Percentiles rank a stretch among this genome's conserved stretches.
Evolutionary conservation across 1,140 invertebrate species (phyloP).

Genomic region (Melipona quadrifasciata): DNA sequence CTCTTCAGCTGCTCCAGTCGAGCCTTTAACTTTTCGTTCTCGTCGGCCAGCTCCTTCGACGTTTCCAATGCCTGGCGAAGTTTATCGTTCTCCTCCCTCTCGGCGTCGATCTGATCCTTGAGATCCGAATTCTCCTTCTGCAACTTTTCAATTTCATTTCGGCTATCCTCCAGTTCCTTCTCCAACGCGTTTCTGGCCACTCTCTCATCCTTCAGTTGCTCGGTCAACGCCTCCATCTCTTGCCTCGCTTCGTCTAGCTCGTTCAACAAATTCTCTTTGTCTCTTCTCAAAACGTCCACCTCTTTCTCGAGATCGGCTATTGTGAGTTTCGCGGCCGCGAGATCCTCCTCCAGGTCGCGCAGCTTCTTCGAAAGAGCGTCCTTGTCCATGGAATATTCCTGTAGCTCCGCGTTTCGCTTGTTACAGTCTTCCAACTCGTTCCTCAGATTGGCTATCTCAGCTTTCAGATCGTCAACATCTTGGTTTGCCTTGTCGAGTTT

Average conservation of each 20-base stretch:
- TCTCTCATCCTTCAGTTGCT: constrained; percentile 3
- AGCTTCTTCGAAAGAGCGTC: constrained; percentile 32
- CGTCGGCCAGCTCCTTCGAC: neutral
- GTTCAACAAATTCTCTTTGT: constrained; percentile 39
- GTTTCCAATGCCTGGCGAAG: neutral
- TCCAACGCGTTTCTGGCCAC: neutral
- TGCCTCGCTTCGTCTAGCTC: constrained; percentile 16
- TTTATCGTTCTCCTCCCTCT: constrained; percentile 13
- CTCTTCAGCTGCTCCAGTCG: constrained; percentile 31
- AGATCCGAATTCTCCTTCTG: constrained; percentile 22
- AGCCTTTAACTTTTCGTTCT: constrained; percentile 43
- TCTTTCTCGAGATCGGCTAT: constrained; percentile 19
- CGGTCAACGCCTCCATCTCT: neutral
- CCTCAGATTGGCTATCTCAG: constrained; percentile 43
- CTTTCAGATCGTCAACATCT: constrained; percentile 50
- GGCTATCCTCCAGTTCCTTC: neutral
- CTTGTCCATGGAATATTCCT: constrained; percentile 8
- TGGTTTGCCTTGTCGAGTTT: constrained; percentile 57
- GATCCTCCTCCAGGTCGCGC: constrained; percentile 28
- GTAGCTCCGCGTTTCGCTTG: constrained; percentile 25
- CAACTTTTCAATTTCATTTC: constrained; percentile 14
- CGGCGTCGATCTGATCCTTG: neutral
- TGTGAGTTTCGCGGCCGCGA: constrained; percentile 9
- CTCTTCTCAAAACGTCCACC: neutral
- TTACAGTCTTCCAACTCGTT: neutral